phyloP scores from a whole-genome alignment of 2,888 invertebrate species.

The Dichetophora obliterata region DNA sequence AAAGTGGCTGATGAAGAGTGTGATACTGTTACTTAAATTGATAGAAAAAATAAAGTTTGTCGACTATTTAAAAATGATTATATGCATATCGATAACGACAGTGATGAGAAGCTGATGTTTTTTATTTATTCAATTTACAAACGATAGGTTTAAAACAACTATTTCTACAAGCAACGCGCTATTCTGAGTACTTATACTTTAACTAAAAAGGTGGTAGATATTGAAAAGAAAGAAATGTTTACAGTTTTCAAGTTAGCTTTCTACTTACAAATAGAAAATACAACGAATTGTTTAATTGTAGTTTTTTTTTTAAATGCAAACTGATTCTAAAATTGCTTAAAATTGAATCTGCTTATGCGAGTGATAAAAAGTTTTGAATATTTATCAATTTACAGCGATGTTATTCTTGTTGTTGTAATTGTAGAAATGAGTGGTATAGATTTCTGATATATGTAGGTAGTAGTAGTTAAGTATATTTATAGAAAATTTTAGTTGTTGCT shows the following conservation, averaged over 20 bases:
- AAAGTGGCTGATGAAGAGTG: too few species aligned
- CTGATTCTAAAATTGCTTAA: slow-evolving; percentile 24
- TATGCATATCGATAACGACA: not conserved
- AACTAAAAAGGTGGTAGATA: not conserved
- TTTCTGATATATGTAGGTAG: not conserved
- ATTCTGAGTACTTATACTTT: not conserved
- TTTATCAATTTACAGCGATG: slow-evolving; percentile 15
- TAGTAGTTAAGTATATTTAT: not conserved
- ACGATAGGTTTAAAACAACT: slow-evolving; percentile 10
- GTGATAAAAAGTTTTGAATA: slow-evolving; percentile 1
- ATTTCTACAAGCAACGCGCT: slow-evolving; percentile 24
- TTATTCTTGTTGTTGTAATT: slow-evolving; percentile 15
- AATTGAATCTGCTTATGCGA: slow-evolving; percentile 6
- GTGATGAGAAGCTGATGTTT: slow-evolving; percentile 2
- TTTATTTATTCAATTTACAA: too few species aligned
- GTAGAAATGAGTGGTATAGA: slow-evolving; percentile 25
- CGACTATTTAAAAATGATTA: not conserved
- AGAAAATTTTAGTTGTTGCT: not conserved
- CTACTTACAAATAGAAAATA: slow-evolving; percentile 31
- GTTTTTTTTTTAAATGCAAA: slow-evolving; percentile 8
- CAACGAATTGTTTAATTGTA: not conserved
- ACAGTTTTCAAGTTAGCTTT: slow-evolving; percentile 14
- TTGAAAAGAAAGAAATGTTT: not conserved
- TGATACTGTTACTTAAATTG: too few species aligned
- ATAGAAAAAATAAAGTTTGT: too few species aligned